phyloP scores from a whole-genome alignment of 1,140 invertebrate species.

The Babylonia areolata region DNA sequence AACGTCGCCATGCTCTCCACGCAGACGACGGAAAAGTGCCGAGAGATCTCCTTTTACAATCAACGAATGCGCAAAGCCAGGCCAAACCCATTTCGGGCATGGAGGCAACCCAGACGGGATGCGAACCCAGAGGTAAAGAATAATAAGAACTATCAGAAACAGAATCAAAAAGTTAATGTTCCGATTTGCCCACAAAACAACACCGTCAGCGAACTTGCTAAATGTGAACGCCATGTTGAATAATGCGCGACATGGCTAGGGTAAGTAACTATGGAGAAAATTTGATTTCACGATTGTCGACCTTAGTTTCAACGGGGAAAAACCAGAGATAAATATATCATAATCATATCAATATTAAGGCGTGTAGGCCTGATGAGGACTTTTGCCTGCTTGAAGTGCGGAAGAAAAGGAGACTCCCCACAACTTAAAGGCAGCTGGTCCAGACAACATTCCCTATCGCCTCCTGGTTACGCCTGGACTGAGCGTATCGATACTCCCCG shows the following conservation, averaged over 20 bases:
- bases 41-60: constrained; percentile 29
- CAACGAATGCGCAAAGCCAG: constrained; percentile 34
- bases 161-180: constrained; percentile 21
- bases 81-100: constrained; percentile 34
- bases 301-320: neutral
- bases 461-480: too few species aligned
- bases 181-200: neutral
- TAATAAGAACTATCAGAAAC: constrained; percentile 4
- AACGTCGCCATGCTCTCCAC: constrained; percentile 45
- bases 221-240: constrained; percentile 8
- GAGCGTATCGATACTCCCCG: too few species aligned
- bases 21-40: constrained; percentile 28
- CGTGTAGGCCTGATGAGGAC: too few species aligned
- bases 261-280: too few species aligned
- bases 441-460: too few species aligned
- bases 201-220: neutral
- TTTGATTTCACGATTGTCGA: neutral
- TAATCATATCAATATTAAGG: too few species aligned
- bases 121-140: constrained; percentile 29
- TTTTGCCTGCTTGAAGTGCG: too few species aligned
- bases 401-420: too few species aligned
- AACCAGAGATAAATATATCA: too few species aligned
- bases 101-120: constrained; percentile 26
- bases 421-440: too few species aligned
- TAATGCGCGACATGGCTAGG: constrained; percentile 16